A percentile compares a stretch with the other conserved stretches of the same genome.
Conservation (phyloP, 2,888 invertebrate species). For the Seira ritae region DNA sequence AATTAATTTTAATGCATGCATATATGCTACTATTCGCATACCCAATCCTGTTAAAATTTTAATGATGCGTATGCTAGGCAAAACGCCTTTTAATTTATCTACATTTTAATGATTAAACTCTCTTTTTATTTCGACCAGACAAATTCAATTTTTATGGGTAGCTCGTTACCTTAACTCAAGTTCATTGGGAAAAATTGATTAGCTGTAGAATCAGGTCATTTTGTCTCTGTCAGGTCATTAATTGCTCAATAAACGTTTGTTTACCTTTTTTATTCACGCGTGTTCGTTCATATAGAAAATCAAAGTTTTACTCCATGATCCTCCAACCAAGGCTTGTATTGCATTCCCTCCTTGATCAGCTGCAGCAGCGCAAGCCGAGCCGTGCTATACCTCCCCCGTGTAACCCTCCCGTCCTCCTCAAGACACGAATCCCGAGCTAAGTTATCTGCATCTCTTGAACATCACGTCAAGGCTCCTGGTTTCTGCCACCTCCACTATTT, state of each 20-base stretch:
- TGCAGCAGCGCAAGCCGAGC: too few species aligned
- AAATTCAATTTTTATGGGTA: not conserved
- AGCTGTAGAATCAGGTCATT: not conserved
- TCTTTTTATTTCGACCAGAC: not conserved
- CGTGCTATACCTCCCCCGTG: too few species aligned
- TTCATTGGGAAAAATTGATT: conserved; percentile 3
- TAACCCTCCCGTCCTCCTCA: not conserved
- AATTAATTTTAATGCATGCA: too few species aligned
- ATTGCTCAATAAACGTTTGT: not conserved
- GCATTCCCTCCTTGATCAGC: not conserved
- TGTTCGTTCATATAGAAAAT: too few species aligned
- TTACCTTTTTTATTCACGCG: not conserved
- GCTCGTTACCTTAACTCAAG: not conserved
- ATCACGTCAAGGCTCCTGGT: not conserved
- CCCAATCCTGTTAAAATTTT: not conserved
- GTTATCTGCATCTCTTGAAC: not conserved
- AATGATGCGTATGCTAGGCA: not conserved
- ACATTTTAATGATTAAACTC: too few species aligned
- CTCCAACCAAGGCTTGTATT: too few species aligned
- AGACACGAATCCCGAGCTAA: not conserved
- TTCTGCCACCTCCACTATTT: not conserved
- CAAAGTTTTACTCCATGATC: too few species aligned
- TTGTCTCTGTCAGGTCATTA: not conserved
- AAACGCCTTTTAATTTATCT: not conserved
- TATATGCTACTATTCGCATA: not conserved